Base-by-base conservation (phyloP, 2,888 invertebrate species). In the Cephus rjabovi region DNA sequence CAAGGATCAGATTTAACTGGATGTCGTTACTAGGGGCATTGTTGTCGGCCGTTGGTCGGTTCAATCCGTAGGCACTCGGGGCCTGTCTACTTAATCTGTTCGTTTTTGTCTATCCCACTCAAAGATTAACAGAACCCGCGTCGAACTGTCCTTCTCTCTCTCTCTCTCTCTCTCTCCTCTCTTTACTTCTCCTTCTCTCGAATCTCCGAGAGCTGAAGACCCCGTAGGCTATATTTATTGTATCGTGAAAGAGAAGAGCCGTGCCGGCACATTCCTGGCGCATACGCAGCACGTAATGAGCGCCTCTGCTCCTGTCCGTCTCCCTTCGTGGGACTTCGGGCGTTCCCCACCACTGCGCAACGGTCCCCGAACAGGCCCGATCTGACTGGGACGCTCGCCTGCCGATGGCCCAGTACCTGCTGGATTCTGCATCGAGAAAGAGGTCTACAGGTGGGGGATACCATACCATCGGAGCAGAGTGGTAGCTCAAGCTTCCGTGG, bases 201-300 rank as follows among this genome's bases (percentile, higher is more conserved):
- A 33, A 56, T 40, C 15, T 40, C 15, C 12, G 15, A 40, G 40
- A 40, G 76, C 76, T 15, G 56, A 69, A 56, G 30, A 40, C 71
- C 76, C 71, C 75, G 33, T 30, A 89, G 88, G 87, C 88, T 88
- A 87, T 89, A 90, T 90, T 90, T 90, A 90, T 90, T 90, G 90
- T 87, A 89, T 89, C 89, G 86, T 78, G 75, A 81, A 80, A 33
- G 80, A 78, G 73, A 80, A 80, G 81, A 81, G 82, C 81, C 86
- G 85, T 86, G 85, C 85, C 87, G 87, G 84, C 87, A 87, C 90
- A 90, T 90, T 90, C 90, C 90, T 85, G 86, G 89, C 88, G 90
- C 87, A 89, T 90, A 87, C 89, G 88, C 87, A 86, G 88, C 85
- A 84, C 89, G 90, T 90, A 90, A 90, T 90, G 90, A 90, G 90